Evolutionary conservation across 2,113 vertebrate species (phyloP), one percentile per base, ranked within the genome.

Genomic region (Gymnogyps californianus): DNA sequence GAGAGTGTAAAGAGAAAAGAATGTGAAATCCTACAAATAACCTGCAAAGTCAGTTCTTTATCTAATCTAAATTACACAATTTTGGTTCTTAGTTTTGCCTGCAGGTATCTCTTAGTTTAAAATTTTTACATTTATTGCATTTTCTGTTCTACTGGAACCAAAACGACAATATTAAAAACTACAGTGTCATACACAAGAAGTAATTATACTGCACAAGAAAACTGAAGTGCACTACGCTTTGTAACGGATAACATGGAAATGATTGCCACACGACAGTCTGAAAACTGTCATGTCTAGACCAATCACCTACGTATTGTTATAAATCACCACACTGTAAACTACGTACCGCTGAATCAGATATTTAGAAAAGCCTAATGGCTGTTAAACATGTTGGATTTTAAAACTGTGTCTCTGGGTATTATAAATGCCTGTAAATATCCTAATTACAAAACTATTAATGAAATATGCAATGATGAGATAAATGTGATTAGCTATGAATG

Each of bases 311-410:
- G 4, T 10, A 4, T 44, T 38, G 6, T 21, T 18, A 5, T 7
- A 77, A 62, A 16, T 19, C 32, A 49, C 12, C 16, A 6, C 17
- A 10, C 3, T 28, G 18, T 17, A 3, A 64, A 26, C 4, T 54
- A 10, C 0, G 0, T 46, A 31, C 5, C 1, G 2, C 10, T 18
- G 38, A 72, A 29, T 47, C 44, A 32, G 40, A 16, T 7, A 6
- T 36, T 65, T 31, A 11, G 5, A 22, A 26, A 58, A 81, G 20
- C 22, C 13, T 51, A 64, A 42, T 10, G 15, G 17, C 24, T 83
- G 16, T 61, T 40, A 84, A 71, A 59, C 11, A 17, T 34, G 8
- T 8, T 87, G 34, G 20, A 11, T 67, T 61, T 59, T 47, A 40
- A 75, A 81, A 22, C 11, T 16, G 0, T 22, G 18, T 31, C 20